phyloP scores from a whole-genome alignment of 2,888 invertebrate genomes.

The Meliscaeva auricollis region DNA sequence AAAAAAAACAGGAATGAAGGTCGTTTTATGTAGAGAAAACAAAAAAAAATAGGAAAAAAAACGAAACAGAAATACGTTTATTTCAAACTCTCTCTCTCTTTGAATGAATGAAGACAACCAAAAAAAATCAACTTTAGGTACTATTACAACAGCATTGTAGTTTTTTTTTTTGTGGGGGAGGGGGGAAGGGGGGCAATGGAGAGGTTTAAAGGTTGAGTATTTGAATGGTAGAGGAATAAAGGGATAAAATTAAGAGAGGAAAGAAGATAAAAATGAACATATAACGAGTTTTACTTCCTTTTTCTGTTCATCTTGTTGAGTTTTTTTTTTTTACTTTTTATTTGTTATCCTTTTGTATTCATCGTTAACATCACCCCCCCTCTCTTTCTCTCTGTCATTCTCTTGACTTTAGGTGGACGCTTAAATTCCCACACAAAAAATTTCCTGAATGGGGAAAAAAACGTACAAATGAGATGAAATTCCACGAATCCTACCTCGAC shows the following conservation, averaged over 20 bases:
- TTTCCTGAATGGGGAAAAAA: conserved; percentile 20
- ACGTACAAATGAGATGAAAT: conserved; percentile 64
- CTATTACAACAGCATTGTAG: conserved; percentile 56
- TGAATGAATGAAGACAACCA: conserved; percentile 31
- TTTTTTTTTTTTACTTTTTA: conserved; percentile 17
- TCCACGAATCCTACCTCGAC: conserved; percentile 38
- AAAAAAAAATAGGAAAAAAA: not conserved
- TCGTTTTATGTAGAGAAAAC: conserved; percentile 48
- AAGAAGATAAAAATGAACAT: conserved; percentile 66
- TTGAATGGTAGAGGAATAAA: not conserved
- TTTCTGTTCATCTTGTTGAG: conserved; percentile 25
- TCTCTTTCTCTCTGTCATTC: too few relatives aligned
- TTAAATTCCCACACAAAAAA: conserved; percentile 17
- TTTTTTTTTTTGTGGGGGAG: conserved; percentile 6
- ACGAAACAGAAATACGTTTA: conserved; percentile 12
- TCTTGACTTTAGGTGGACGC: conserved; percentile 37
- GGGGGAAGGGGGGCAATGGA: not conserved
- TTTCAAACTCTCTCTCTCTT: not conserved
- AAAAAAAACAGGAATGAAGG: conserved; percentile 58
- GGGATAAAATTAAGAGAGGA: conserved; percentile 35
- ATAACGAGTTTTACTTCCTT: conserved; percentile 51
- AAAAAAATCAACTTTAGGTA: conserved; percentile 32
- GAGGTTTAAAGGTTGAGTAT: not conserved
- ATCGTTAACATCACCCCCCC: too few relatives aligned
- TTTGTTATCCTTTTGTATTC: not conserved